Base-by-base conservation (phyloP, 2,888 invertebrate species). In the Eristalinus sepulchralis region DNA sequence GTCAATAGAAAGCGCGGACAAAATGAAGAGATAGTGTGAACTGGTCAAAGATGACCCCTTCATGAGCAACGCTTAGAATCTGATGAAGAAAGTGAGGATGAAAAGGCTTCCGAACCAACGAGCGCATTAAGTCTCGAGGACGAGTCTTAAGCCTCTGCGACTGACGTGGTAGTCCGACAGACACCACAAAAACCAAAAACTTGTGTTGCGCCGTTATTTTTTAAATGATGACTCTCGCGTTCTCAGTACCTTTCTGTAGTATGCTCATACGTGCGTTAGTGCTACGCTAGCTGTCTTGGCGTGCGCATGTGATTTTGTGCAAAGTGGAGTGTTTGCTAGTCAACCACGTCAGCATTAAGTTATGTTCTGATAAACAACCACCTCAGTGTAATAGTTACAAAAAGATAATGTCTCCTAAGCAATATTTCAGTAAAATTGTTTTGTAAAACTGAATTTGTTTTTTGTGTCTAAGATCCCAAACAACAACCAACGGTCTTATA, bases 141-240 rank as follows among this genome's bases (percentile, higher is more conserved):
- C n/a, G n/a, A n/a, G n/a, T n/a, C n/a, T 57, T 62, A 55, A 47
- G 36, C 73, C 57, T 64, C 75, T 66, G 59, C 66, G 47, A 67
- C 64, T 67, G 59, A 67, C 66, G 57, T 75, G 39, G 66, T 75
- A 66, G 66, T 75, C 53, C 59, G 60, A 66, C 66, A 75, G 66
- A 75, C 66, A 75, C 75, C 75, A 47, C 47, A 59, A 75, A 66
- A 75, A 53, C 20, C 17, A 59, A 75, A 36, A 75, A 39, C 59
- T 36, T 57, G 27, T 75, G n/a, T 59, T 57, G 24, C 57, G 57
- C 22, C 57, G 73, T 67, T 75, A 66, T 75, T 75, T 66, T 75
- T 59, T 34, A 57, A 63, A 62, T 59, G 24, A 64, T 75, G 27
- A 59, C 59, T 47, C 47, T 33, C 55, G 24, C 20, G 11, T 55